These are phyloP conservation scores for Melangyna quadrimaculata DNA, from an alignment of 2,888 invertebrate species.

Conservation along the genomic window DNA sequence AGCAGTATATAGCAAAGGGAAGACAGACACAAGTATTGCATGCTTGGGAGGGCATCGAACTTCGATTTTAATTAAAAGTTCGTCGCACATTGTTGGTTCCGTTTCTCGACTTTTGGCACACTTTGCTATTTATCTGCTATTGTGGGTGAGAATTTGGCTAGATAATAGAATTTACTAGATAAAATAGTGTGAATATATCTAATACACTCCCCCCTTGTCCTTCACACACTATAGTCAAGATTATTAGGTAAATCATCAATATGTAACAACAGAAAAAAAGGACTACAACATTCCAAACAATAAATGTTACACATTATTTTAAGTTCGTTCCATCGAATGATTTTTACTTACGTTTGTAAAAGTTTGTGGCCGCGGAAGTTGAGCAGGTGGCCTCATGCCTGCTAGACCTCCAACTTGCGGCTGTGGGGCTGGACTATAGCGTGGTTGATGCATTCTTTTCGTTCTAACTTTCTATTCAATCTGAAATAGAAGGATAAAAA, in stretches of 20 bases:
- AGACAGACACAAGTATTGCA: conserved; percentile 45
- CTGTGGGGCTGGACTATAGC: conserved; percentile 77
- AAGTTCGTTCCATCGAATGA: not conserved
- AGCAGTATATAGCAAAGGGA: not conserved
- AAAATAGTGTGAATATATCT: not conserved
- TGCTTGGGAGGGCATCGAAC: conserved; percentile 60
- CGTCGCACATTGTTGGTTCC: conserved; percentile 29
- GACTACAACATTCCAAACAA: conserved; percentile 8
- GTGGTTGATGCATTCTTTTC: conserved; percentile 77
- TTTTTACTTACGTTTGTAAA: conserved; percentile 81
- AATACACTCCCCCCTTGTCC: not conserved
- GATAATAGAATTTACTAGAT: conserved; percentile 48
- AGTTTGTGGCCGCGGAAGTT: conserved; percentile 77
- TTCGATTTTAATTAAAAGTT: conserved; percentile 53
- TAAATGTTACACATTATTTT: not conserved
- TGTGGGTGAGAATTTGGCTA: conserved; percentile 52
- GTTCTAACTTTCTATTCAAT: conserved; percentile 43
- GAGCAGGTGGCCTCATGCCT: conserved; percentile 75
- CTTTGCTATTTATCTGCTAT: conserved; percentile 15
- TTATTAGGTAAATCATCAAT: conserved; percentile 3
- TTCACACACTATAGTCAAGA: not conserved
- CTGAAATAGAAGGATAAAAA: conserved; percentile 34
- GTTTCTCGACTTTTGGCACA: conserved; percentile 45
- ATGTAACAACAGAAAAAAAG: conserved; percentile 41
- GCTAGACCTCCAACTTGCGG: conserved; percentile 73